Conservation (phyloP, 2,888 invertebrate genomes). For the Tenthredo notha region DNA sequence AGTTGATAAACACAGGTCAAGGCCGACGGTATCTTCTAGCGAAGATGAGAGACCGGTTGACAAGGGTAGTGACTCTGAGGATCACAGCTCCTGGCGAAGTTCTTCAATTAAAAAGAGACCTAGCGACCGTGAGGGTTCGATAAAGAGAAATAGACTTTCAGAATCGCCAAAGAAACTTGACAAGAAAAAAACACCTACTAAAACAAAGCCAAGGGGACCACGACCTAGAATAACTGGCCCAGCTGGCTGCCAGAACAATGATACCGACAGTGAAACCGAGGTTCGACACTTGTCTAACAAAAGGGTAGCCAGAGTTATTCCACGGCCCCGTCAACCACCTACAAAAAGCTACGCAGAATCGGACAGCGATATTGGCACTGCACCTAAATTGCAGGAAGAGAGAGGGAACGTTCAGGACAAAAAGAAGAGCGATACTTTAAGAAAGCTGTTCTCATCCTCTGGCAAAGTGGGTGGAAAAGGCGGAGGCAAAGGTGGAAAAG, state of each 20-base stretch:
- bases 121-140: constrained; percentile 56
- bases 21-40: constrained; percentile 69
- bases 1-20: constrained; percentile 63
- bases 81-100: constrained; percentile 67
- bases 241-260: constrained; percentile 67
- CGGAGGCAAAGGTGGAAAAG: constrained; percentile 83
- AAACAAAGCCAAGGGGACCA: constrained; percentile 74
- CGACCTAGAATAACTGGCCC: constrained; percentile 70
- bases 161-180: constrained; percentile 72
- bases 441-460: constrained; percentile 83
- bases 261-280: constrained; percentile 75
- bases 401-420: constrained; percentile 83
- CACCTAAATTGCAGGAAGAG: constrained; percentile 76
- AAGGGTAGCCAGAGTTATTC: constrained; percentile 59
- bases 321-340: constrained; percentile 71
- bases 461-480: constrained; percentile 77
- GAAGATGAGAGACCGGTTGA: constrained; percentile 67
- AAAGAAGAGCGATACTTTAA: constrained; percentile 85
- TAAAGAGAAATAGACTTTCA: constrained; percentile 69
- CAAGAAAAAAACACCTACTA: constrained; percentile 74
- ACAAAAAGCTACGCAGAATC: constrained; percentile 77
- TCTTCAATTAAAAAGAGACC: constrained; percentile 66
- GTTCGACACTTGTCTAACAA: constrained; percentile 61
- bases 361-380: constrained; percentile 76
- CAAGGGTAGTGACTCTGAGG: constrained; percentile 68